Evolutionary conservation across 2,113 vertebrate species (phyloP), one percentile per base, ranked within the genome.

Genomic region (Pantherophis guttatus): DNA sequence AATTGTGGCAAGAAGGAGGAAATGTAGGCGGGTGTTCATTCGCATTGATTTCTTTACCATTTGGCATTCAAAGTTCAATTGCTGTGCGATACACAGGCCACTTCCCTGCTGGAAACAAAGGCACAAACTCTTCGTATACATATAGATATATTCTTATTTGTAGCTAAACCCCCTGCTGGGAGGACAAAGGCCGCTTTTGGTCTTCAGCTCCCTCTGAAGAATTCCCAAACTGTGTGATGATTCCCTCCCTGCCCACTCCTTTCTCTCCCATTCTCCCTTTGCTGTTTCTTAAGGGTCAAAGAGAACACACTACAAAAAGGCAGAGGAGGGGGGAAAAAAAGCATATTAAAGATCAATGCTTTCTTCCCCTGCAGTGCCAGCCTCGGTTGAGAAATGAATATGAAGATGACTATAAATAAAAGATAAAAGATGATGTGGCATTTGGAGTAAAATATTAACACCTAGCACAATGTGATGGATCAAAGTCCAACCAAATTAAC

Each of bases 401-500:
- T 94, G 94, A 97, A 97, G 93, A 97, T 96, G 85, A 95, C 39
- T 89, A 97, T 97, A 97, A 98, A 97, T 97, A 97, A 98, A 96
- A 97, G 93, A 97, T 97, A 97, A 97, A 98, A 97, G 90, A 97
- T 96, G 88, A 95, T 94, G 92, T 70, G 92, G 39, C 93, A 96
- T 97, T 97, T 96, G 92, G 89, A 97, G 91, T 96, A 97, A 97
- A 97, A 97, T 97, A 97, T 96, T 97, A 97, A 97, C 75, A 93
- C 85, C 88, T 95, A 93, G 91, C 86, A 96, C 24, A 92, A 96
- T 96, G 58, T 94, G 53, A 95, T 97, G 39, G 93, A 96, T 96
- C 90, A 95, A 95, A 95, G 62, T 95, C 94, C 93, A 96, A 95
- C 90, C 91, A 95, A 96, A 97, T 96, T 95, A 96, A 95, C 10